Base-by-base conservation (phyloP, 2,888 invertebrate genomes). In the Octodonta nipae region DNA sequence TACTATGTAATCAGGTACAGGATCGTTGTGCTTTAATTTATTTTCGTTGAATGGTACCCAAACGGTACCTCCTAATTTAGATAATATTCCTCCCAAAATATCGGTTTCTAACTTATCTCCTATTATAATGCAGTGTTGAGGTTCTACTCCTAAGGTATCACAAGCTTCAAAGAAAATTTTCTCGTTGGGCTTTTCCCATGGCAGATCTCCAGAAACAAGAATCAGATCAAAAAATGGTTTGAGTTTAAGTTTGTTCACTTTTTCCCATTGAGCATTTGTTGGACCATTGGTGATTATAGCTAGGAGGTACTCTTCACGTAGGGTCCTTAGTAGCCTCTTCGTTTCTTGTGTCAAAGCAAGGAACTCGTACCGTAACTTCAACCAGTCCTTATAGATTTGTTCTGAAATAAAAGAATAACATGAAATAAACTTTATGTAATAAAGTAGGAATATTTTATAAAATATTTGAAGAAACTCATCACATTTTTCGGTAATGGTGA, bases 21-120 rank as follows among this genome's bases (percentile, higher is more conserved):
- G 61, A 24, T 48, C 50, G 8, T 66, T 65, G 10, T 49, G 50
- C 13, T 61, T 58, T 14, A 50, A 16, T 14, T 54, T 46, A 8
- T 50, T 49, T 31, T 64, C 64, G 34, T 64, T 63, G 26, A 78
- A 59, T 15, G 83, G 82, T 44, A 84, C 70, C 86, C 85, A 86
- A 12, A 87, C 78, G 0, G 85, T 85, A 16, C 78, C 79, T 8
- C 77, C 80, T 37, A 58, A 36, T 45, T 77, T 75, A 16, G 85
- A 83, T 56, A 78, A 68, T 49, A 74, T 75, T 15, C 82, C 86
- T 38, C 86, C 87, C 73, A 77, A 71, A 50, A 88, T 85, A 60
- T 88, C 88, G 20, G 87, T 86, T 59, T 86, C 85, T 45, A 87
- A 62, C 57, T 84, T 85, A 57, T 88, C 88, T 28, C 87, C 87